Conservation (phyloP, 2,797 vertebrate species). For the Rhadinocentrus ornatus region DNA sequence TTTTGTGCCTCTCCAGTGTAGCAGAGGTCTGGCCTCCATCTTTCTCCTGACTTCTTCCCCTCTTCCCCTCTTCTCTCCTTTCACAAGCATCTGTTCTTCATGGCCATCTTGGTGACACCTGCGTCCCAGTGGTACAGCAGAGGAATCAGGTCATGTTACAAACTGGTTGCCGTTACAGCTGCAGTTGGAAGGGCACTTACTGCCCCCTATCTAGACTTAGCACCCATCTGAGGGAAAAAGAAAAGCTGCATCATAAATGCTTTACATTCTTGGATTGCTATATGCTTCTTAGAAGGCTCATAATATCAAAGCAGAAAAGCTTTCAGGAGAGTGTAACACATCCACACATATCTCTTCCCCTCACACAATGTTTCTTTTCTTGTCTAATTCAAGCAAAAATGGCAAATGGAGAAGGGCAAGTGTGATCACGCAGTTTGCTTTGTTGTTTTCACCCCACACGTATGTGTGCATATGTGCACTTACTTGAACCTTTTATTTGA, state of each 20-base stretch:
- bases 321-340: slow-evolving; percentile 12
- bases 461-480: slow-evolving; percentile 41
- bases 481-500: slow-evolving; percentile 59
- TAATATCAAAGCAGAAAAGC: slow-evolving; percentile 44
- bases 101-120: slow-evolving; percentile 68
- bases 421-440: slow-evolving; percentile 50
- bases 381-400: slow-evolving; percentile 45
- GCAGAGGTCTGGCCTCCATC: slow-evolving; percentile 59
- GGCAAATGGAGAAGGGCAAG: slow-evolving; percentile 51
- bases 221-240: background rate
- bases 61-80: slow-evolving; percentile 58
- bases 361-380: slow-evolving; percentile 18
- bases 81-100: slow-evolving; percentile 68
- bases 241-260: background rate
- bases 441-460: slow-evolving; percentile 43
- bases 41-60: slow-evolving; percentile 36
- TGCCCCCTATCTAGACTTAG: slow-evolving; percentile 43
- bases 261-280: background rate
- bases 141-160: slow-evolving; percentile 78
- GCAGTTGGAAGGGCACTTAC: slow-evolving; percentile 29
- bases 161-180: slow-evolving; percentile 68
- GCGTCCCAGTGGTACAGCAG: slow-evolving; percentile 53
- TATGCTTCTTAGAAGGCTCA: slow-evolving; percentile 10
- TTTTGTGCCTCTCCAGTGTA: slow-evolving; percentile 53
- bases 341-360: slow-evolving; percentile 18